Percentiles rank a stretch among this genome's conserved stretches.
phyloP scores from a whole-genome alignment of 2,797 vertebrate species.

The Crocidura indochinensis region DNA sequence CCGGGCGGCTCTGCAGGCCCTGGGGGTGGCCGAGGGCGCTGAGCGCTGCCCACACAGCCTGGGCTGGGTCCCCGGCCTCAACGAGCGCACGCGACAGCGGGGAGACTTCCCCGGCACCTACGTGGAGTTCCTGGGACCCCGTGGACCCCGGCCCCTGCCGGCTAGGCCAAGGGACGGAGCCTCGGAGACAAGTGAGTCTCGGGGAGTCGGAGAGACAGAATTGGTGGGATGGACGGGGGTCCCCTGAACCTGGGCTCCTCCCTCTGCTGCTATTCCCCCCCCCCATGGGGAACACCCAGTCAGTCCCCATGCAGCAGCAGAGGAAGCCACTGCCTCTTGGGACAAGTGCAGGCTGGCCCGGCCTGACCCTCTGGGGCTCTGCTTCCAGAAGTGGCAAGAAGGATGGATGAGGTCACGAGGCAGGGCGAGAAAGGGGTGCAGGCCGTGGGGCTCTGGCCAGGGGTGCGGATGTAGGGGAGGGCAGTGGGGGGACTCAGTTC shows the following conservation, averaged over 20 bases:
- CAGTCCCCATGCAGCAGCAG: no score
- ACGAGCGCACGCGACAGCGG: constrained; percentile 96
- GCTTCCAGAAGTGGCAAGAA: background rate
- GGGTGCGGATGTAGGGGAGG: no score
- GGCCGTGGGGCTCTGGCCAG: background rate
- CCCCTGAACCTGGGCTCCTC: no score
- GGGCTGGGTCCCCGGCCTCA: constrained; percentile 96
- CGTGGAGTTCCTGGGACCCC: constrained; percentile 95
- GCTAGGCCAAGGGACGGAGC: constrained; percentile 91
- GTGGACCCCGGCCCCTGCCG: constrained; percentile 94
- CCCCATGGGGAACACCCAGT: no score
- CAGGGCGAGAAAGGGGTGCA: no score
- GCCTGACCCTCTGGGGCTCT: background rate
- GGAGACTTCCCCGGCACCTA: constrained; percentile 97
- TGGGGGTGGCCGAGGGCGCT: constrained; percentile 94
- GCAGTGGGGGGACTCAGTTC: no score
- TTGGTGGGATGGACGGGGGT: no score
- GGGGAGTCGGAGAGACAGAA: no score
- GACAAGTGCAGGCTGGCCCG: no score
- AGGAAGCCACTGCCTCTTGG: no score
- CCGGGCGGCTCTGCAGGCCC: constrained; percentile 93
- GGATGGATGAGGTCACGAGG: background rate
- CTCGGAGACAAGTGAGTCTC: constrained; percentile 88
- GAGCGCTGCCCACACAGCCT: constrained; percentile 93
- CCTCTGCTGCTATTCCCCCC: no score